Evolutionary conservation across 2,797 vertebrate species (phyloP).

Genomic region (Coracias cyanogaster): DNA sequence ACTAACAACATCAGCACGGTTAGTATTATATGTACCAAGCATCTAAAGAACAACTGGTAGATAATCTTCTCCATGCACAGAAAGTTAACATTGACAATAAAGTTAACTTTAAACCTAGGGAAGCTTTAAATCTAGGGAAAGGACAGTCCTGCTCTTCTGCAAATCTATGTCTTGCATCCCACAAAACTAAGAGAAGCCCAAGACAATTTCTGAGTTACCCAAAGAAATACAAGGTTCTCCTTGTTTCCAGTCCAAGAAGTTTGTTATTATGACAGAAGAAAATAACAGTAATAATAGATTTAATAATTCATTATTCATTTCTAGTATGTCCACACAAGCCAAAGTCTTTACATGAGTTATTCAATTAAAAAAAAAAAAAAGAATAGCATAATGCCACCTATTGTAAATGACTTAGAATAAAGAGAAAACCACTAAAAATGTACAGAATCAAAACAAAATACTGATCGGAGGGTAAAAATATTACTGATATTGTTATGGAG

Average conservation of each 20-base stretch:
- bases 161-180: neutral
- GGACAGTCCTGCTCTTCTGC: neutral
- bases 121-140: neutral
- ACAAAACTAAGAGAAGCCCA: neutral
- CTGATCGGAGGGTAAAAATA: accelerated
- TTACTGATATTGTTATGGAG: neutral
- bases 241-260: neutral
- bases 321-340: neutral
- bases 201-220: neutral
- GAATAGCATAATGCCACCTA: neutral
- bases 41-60: neutral
- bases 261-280: neutral
- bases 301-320: neutral
- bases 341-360: neutral
- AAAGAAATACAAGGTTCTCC: neutral
- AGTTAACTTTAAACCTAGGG: neutral
- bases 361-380: neutral
- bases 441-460: neutral
- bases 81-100: neutral
- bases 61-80: neutral
- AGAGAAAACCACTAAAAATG: neutral
- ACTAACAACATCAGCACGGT: neutral
- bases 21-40: neutral
- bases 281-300: neutral
- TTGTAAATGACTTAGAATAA: neutral